phyloP scores from a whole-genome alignment of 2,797 vertebrate genomes.

The Pseudomugil tenellus region DNA sequence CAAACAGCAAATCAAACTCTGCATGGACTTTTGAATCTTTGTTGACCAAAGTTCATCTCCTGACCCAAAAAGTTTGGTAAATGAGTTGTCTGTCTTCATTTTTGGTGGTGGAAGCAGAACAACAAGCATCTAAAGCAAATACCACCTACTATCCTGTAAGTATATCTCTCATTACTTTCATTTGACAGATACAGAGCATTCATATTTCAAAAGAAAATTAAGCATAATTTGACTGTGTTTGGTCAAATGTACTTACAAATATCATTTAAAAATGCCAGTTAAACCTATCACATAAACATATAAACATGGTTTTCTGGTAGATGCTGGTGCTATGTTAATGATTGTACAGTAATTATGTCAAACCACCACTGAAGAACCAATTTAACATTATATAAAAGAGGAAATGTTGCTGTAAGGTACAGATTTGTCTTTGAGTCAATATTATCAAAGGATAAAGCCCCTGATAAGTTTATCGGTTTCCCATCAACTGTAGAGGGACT shows the following conservation, averaged over 20 bases:
- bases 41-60: slow-evolving; percentile 51
- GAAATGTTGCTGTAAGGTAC: slow-evolving; percentile 1
- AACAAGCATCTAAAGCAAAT: slow-evolving; percentile 27
- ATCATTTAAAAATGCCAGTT: neutral
- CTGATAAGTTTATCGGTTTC: slow-evolving; percentile 55
- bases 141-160: slow-evolving; percentile 34
- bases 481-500: slow-evolving; percentile 41
- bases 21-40: slow-evolving; percentile 47
- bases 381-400: neutral
- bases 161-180: slow-evolving; percentile 12
- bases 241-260: neutral
- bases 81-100: slow-evolving; percentile 53
- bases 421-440: slow-evolving; percentile 19
- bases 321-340: neutral
- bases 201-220: neutral
- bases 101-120: slow-evolving; percentile 28
- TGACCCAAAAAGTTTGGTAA: slow-evolving; percentile 28
- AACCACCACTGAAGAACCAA: neutral
- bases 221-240: neutral
- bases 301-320: neutral
- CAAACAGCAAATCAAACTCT: slow-evolving; percentile 44
- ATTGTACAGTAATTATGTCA: neutral
- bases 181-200: neutral
- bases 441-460: slow-evolving; percentile 14
- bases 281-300: neutral